Evolutionary conservation across 2,888 invertebrate species (phyloP), one percentile per base, ranked within the genome.

Genomic region (Cepaea hortensis): DNA sequence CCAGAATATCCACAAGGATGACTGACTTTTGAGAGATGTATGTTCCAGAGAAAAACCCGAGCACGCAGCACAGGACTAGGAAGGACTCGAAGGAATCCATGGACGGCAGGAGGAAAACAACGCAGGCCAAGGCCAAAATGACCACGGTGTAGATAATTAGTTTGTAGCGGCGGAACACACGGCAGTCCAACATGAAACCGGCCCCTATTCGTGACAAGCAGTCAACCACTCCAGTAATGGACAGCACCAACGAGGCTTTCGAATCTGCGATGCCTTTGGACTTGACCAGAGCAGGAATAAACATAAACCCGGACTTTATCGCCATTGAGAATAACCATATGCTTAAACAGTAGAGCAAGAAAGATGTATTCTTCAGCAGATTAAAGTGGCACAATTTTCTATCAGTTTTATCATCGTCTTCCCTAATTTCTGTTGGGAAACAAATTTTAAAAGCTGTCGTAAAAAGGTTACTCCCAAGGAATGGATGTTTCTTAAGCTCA

Each of bases 21-120:
- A 93, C 92, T 3, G 92, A 92, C 81, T 93, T 93, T 89, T 92
- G 93, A 1, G 92, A 91, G 11, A 92, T 89, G 80, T 91, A 92
- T 20, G 90, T 88, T 35, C 93, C 93, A 7, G 91, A 90, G 46
- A 92, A 72, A 3, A 92, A 55, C 0, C 92, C 92, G 84, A 91
- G 92, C 11, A 90, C n/a, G 79, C 85, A 90, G 81, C 89, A 89
- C 3, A 90, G 72, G 4, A 90, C 46, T n/a, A 87, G 87, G 85
- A 91, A 90, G 18, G 88, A 85, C 15, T 77, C 77, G 85, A 91
- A 91, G 7, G 80, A 87, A 18, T 46, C 79, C 85, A 90, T 82
- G 4, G 86, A 86, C 0, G 92, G 92, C 48, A 91, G 88, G 9
- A 91, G 18, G 20, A 92, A 87, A 0, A 91, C 90, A 0, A 91